Conservation (phyloP, 2,113 vertebrate species). For the Tenebrosternarchus preto region DNA sequence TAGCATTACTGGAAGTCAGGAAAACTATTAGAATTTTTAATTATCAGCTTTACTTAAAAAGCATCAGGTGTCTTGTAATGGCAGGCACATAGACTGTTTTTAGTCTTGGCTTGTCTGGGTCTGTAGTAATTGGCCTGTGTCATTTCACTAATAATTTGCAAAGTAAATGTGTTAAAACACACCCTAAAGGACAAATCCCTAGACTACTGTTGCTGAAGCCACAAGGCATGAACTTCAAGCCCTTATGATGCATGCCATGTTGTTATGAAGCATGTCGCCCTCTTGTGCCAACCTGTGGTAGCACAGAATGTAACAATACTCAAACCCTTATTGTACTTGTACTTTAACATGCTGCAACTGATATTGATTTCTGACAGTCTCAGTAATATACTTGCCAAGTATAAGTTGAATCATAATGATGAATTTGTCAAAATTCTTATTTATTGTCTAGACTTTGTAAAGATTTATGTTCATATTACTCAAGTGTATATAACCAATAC, state of each 20-base stretch:
- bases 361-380: neutral
- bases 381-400: neutral
- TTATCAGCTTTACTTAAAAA: conserved; percentile 28
- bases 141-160: conserved; percentile 15
- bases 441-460: too few species aligned
- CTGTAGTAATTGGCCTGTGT: conserved; percentile 18
- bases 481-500: too few species aligned
- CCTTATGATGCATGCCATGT: neutral
- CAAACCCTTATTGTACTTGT: neutral
- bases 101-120: conserved; percentile 46
- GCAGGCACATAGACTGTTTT: neutral
- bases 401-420: too few species aligned
- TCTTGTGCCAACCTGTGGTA: conserved; percentile 55
- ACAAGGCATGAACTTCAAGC: conserved; percentile 29
- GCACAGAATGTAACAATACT: neutral
- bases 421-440: too few species aligned
- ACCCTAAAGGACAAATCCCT: conserved; percentile 37
- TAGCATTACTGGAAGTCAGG: neutral
- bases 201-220: conserved; percentile 27
- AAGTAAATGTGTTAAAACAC: conserved; percentile 24
- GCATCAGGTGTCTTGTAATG: conserved; percentile 8
- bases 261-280: conserved; percentile 56
- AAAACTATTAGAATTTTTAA: neutral
- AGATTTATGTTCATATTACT: too few species aligned
- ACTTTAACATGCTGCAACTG: neutral